Evolutionary conservation across 2,888 invertebrate species (phyloP), one percentile per base, ranked within the genome.

Genomic region (Allacma fusca): DNA sequence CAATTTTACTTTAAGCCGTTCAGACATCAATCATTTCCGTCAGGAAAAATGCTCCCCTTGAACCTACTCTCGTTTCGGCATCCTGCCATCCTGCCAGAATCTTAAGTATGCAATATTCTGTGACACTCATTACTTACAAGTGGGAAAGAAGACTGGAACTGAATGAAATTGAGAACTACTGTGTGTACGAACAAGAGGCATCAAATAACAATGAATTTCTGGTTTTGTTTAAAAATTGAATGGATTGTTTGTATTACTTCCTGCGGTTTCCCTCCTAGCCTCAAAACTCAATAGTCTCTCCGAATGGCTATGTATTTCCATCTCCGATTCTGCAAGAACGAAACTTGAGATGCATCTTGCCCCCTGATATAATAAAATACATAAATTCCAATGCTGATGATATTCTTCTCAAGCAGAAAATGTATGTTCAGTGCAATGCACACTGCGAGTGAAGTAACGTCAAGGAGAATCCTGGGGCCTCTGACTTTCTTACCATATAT

Each of bases 221-320:
- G 50, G 16, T 1, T 1, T 16, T 50, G 9, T 50, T 50, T 50
- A 50, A 50, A 40, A 50, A 50, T 50, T 50, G 9, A 50, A 50
- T 50, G 50, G 50, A 50, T 19, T 50, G 50, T 50, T 50, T 50
- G n/a, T 50, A 50, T 50, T 50, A 50, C 16, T 50, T 50, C 50
- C 19, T 19, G 19, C 50, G n/a, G 16, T 50, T n/a, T 13, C 19
- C 19, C 50, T 50, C 50, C 19, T n/a, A 12, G 2, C 7, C 2
- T 19, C 16, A n/a, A 50, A 50, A 50, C 9, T 50, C 50, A 50
- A n/a, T n/a, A n/a, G n/a, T n/a, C n/a, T n/a, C n/a, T n/a, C n/a
- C n/a, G n/a, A n/a, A n/a, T 50, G 4, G 50, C 50, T 9, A n/a
- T 50, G 19, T 19, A 1, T n/a, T n/a, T n/a, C 19, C 16, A n/a